Conservation (phyloP, 2,888 invertebrate genomes). For the Tipula unca region DNA sequence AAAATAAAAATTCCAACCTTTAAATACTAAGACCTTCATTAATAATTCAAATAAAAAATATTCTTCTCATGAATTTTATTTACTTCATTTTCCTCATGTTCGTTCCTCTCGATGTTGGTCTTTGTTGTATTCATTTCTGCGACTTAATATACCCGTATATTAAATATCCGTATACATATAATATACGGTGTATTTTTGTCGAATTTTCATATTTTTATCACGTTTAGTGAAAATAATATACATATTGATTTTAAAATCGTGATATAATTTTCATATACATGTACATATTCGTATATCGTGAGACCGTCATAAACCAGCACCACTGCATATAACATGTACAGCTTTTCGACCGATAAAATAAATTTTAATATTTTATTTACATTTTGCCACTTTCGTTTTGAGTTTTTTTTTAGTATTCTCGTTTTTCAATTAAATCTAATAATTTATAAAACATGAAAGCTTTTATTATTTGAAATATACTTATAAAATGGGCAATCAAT, state of each 20-base stretch:
- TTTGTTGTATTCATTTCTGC: neutral
- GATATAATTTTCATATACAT: neutral
- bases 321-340: neutral
- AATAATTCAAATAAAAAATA: neutral
- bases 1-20: neutral
- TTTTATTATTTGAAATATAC: neutral
- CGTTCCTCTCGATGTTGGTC: neutral
- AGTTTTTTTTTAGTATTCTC: neutral
- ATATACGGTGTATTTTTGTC: neutral
- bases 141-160: neutral
- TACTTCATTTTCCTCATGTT: neutral
- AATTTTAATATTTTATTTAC: no score
- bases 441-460: neutral
- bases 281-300: neutral
- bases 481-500: neutral
- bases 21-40: neutral
- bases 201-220: neutral
- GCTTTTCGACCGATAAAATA: no score
- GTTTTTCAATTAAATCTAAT: neutral
- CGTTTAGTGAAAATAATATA: constrained; percentile 1
- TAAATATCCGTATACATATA: neutral
- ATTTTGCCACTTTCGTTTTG: neutral
- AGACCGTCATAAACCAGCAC: neutral
- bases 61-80: neutral
- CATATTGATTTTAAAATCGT: neutral